Evolutionary conservation across 2,113 vertebrate genomes (phyloP), one percentile per base, ranked within the genome.

Genomic region (Tichodroma muraria): DNA sequence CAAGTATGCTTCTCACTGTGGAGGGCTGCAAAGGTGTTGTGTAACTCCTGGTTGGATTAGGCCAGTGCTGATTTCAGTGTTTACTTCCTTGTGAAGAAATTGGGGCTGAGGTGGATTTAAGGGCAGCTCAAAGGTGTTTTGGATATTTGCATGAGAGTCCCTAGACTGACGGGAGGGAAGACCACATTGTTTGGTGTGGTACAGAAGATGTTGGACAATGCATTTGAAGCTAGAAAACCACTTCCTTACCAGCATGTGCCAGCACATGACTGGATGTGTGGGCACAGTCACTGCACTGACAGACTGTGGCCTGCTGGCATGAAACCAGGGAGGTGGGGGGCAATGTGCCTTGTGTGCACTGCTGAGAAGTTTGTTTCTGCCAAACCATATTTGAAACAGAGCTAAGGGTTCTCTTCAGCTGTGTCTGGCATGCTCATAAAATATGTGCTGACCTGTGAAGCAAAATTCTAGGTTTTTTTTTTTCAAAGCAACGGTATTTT

Each of bases 151-250:
- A 19, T 30, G n/a, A 47, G 35, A 14, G 30, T 28, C 50, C 19
- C 23, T n/a, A 9, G 42, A 3, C 6, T 18, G 7, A 8, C 19
- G 11, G 3, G 4, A 9, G 2, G 15, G 10, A 23, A 10, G 17
- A 6, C 11, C 11, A 49, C n/a, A 28, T 30, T n/a, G 21, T 69
- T 57, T 59, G 44, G 8, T 61, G n/a, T 13, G 31, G 31, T 23
- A n/a, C 18, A 52, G 40, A 65, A 57, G 50, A 49, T 17, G 44
- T 1, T 49, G 57, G 49, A 30, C 4, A 25, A 25, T 4, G 14
- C 37, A 20, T 85, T 77, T 69, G 35, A 47, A 40, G 33, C 25
- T 30, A 65, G 63, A 45, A 91, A 76, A n/a, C 33, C 47, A 31
- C 40, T 87, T 89, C 40, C 81, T 82, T 65, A 38, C 30, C 27